Conservation (phyloP, 2,113 vertebrate genomes). For the Hyaena hyaena region DNA sequence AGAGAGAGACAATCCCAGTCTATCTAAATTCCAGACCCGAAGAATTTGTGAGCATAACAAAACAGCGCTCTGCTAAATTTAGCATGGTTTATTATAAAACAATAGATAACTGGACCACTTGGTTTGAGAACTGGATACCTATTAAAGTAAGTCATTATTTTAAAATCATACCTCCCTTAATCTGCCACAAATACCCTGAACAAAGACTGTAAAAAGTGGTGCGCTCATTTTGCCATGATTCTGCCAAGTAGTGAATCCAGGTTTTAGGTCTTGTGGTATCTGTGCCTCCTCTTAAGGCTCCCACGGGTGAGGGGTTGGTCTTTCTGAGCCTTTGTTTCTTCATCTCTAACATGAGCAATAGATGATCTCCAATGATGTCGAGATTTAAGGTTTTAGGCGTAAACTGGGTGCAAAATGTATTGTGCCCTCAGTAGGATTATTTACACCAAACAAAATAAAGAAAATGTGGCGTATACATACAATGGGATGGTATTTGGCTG, state of each 20-base stretch:
- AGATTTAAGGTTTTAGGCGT: neutral
- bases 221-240: neutral
- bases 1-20: neutral
- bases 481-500: no score
- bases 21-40: neutral
- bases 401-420: neutral
- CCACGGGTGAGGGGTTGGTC: neutral
- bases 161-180: neutral
- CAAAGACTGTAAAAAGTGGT: neutral
- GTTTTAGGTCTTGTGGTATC: neutral
- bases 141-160: neutral
- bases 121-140: neutral
- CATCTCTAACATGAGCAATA: neutral
- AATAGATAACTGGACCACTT: neutral
- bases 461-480: neutral
- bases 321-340: neutral
- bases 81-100: neutral
- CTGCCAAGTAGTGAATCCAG: neutral
- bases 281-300: neutral
- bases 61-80: neutral
- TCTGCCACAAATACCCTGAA: neutral
- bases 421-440: neutral
- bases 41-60: neutral
- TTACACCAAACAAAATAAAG: neutral
- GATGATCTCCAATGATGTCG: neutral